These are phyloP conservation scores for Dendropsophus ebraccatus DNA, from an alignment of 2,113 vertebrate genomes.

Conservation along the genomic window DNA sequence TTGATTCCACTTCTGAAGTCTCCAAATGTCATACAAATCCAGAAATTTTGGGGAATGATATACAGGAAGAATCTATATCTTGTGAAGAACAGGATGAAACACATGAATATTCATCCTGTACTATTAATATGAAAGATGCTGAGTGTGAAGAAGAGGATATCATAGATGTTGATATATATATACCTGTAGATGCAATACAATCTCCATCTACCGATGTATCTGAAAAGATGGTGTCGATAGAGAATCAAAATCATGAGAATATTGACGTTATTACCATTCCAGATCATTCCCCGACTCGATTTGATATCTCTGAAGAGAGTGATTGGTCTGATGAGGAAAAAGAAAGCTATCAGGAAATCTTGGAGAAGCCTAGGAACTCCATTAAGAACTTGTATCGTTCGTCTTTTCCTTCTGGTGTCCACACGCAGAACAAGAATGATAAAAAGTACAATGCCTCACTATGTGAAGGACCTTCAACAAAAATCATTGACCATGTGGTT, in stretches of 20 bases:
- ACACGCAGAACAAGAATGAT: too few species aligned
- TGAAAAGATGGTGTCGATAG: background rate
- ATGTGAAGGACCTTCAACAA: background rate
- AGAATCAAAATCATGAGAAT: background rate
- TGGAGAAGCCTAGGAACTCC: background rate
- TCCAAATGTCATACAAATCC: background rate
- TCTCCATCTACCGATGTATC: background rate
- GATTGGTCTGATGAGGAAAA: background rate
- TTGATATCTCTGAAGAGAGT: background rate
- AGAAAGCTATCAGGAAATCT: background rate
- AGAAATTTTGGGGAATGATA: background rate
- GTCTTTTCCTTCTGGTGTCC: background rate
- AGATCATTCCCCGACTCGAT: background rate
- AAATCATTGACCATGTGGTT: background rate
- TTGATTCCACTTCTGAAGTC: background rate
- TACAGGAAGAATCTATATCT: background rate
- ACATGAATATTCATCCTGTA: background rate
- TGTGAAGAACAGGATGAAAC: background rate
- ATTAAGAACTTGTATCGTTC: background rate
- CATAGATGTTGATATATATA: background rate
- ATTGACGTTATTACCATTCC: background rate
- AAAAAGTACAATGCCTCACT: background rate
- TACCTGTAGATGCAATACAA: too few species aligned
- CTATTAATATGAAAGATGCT: background rate
- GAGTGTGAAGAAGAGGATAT: background rate